Evolutionary conservation across 2,797 vertebrate species (phyloP), one percentile per base, ranked within the genome.

Genomic region (Protonibea diacanthus): DNA sequence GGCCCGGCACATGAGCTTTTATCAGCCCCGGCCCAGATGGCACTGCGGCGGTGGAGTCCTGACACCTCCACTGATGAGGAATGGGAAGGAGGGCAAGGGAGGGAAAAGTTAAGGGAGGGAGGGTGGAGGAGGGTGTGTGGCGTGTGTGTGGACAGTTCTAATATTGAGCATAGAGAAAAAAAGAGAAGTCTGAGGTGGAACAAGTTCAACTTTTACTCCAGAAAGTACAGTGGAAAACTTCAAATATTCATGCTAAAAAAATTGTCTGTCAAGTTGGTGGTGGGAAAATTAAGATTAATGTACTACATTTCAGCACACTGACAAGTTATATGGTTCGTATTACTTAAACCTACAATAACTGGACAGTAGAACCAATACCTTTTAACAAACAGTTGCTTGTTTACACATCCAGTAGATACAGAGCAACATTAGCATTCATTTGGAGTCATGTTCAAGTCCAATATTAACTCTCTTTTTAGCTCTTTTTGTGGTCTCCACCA

Each of bases 21-120:
- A 95, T 96, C 95, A 94, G 92, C 86, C 83, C 61, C 68, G 73
- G 91, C 92, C 92, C 93, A 95, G 94, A 94, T 93, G 93, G 92
- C 92, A 92, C 90, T 82, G 88, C 81, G 74, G 86, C 63, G 62
- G 70, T 66, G 40, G 75, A 91, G 86, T 78, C 89, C 89, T 91
- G 91, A 93, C 92, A 93, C 90, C 87, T 91, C 89, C 86, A 77
- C 84, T 91, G 89, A 92, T 87, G 89, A 85, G 74, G 81, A 80
- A 78, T 63, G 71, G 85, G 74, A 81, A 82, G 66, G 80, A 76
- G 81, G 81, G 77, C 60, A 81, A 70, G 59, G 56, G 69, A 78
- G 72, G 60, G 21, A 78, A 67, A 78, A 29, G 71, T 29, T 47
- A 63, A 65, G 55, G 74, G 38, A 61, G 48, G 29, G 75, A 20